Percentiles rank a stretch among this genome's conserved stretches.
Evolutionary conservation across 2,888 invertebrate genomes (phyloP).

Genomic region (Gandaritis pyraliata): DNA sequence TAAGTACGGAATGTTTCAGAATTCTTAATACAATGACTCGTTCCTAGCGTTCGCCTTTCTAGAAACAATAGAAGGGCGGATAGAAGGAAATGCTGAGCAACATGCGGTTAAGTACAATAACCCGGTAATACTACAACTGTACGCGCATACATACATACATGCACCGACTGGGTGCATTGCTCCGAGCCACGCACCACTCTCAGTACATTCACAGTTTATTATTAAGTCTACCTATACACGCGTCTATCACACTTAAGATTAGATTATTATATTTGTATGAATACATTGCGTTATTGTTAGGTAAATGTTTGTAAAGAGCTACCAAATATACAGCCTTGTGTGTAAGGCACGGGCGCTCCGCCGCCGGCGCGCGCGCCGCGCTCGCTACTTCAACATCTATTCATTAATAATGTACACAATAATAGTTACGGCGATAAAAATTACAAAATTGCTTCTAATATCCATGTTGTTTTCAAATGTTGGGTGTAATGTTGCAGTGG

Average conservation of each 20-base stretch:
- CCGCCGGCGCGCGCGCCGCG: slow-evolving; percentile 51
- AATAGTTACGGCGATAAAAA: slow-evolving; percentile 10
- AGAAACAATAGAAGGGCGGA: slow-evolving; percentile 17
- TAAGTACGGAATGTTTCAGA: slow-evolving; percentile 33
- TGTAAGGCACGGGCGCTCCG: slow-evolving; percentile 69
- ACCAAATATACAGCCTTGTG: slow-evolving; percentile 65
- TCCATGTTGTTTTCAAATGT: slow-evolving; percentile 23
- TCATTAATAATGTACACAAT: slow-evolving; percentile 3
- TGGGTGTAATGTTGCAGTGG: slow-evolving; percentile 4
- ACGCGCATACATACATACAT: neutral
- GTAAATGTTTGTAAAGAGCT: slow-evolving; percentile 41
- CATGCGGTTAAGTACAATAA: slow-evolving; percentile 36
- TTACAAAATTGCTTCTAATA: slow-evolving; percentile 10
- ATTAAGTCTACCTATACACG: slow-evolving; percentile 23
- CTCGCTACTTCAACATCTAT: slow-evolving; percentile 19
- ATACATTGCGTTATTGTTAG: slow-evolving; percentile 35
- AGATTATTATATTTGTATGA: slow-evolving; percentile 30
- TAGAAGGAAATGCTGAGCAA: slow-evolving; percentile 35
- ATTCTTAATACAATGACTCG: slow-evolving; percentile 33
- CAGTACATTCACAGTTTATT: neutral
- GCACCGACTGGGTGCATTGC: too few species aligned
- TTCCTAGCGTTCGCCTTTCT: slow-evolving; percentile 16
- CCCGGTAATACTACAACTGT: slow-evolving; percentile 31
- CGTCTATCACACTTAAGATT: too few species aligned
- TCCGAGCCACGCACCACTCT: neutral